Evolutionary conservation across 2,113 vertebrate species (phyloP).

Genomic region (Nestor notabilis): DNA sequence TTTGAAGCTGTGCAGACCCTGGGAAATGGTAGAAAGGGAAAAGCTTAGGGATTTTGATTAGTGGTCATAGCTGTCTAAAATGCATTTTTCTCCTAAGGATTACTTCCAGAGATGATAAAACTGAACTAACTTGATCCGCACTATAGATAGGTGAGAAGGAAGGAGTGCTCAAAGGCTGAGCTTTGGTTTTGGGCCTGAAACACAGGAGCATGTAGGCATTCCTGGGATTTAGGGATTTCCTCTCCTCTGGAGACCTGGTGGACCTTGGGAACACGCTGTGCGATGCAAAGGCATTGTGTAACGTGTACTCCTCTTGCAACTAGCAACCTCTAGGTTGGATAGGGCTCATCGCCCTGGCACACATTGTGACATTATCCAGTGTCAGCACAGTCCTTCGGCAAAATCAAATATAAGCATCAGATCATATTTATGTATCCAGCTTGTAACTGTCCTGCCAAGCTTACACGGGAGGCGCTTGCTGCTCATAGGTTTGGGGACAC

Average conservation of each 20-base stretch:
- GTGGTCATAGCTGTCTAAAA: neutral
- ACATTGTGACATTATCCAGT: neutral
- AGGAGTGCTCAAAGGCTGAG: neutral
- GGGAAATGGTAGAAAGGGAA: neutral
- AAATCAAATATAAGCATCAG: neutral
- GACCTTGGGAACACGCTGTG: neutral
- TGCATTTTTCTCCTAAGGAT: neutral
- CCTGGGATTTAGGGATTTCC: neutral
- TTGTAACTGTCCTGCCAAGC: neutral
- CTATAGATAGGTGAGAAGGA: neutral
- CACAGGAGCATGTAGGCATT: neutral
- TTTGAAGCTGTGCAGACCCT: neutral
- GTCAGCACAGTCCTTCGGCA: neutral
- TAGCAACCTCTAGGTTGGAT: neutral
- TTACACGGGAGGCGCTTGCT: rapidly evolving
- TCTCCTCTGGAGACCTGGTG: neutral
- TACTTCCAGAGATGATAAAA: neutral
- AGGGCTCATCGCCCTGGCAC: neutral
- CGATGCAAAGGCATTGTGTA: neutral
- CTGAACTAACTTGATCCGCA: neutral
- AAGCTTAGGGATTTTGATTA: neutral
- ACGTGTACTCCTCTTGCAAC: neutral
- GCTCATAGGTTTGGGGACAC: constrained; percentile 14
- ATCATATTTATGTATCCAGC: neutral
- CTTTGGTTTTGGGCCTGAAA: neutral